These are phyloP conservation scores for Callospermophilus lateralis DNA, from an alignment of 2,113 vertebrate genomes.

Conservation along the genomic window DNA sequence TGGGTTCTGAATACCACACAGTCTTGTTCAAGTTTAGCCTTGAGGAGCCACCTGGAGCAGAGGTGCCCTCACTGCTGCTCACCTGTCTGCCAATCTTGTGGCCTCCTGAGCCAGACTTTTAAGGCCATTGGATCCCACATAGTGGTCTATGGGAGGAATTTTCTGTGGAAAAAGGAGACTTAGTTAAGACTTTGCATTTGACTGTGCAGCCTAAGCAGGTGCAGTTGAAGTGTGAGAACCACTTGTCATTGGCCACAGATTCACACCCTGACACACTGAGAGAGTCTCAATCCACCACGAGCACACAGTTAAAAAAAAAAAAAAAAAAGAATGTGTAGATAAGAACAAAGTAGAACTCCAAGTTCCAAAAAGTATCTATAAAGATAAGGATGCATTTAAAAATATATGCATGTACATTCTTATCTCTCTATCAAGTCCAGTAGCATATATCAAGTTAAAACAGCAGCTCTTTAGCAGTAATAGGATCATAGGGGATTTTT, in stretches of 20 bases:
- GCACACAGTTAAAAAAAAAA: not conserved
- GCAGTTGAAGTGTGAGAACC: not conserved
- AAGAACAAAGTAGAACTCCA: not conserved
- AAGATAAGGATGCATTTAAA: not conserved
- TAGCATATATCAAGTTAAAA: not conserved
- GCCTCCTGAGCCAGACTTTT: slow-evolving; percentile 90
- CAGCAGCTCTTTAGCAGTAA: not conserved
- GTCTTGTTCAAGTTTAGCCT: not conserved
- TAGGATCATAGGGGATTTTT: not conserved
- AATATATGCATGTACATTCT: not conserved
- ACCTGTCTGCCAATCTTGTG: slow-evolving; percentile 91
- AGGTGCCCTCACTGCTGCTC: slow-evolving; percentile 52
- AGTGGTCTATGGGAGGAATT: slow-evolving; percentile 84
- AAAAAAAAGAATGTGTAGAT: not conserved
- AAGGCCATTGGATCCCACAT: slow-evolving; percentile 79
- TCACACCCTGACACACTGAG: not conserved
- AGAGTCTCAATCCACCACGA: not conserved
- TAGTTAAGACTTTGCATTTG: slow-evolving; percentile 16
- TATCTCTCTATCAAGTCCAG: not conserved
- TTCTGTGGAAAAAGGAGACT: slow-evolving; percentile 84
- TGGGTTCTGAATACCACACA: not conserved
- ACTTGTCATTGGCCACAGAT: not conserved
- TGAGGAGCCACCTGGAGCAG: not conserved
- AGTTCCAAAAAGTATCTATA: not conserved
- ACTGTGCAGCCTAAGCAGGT: not conserved